These are phyloP conservation scores for Geotrypetes seraphini DNA, from an alignment of 2,797 vertebrate genomes.

Conservation along the genomic window DNA sequence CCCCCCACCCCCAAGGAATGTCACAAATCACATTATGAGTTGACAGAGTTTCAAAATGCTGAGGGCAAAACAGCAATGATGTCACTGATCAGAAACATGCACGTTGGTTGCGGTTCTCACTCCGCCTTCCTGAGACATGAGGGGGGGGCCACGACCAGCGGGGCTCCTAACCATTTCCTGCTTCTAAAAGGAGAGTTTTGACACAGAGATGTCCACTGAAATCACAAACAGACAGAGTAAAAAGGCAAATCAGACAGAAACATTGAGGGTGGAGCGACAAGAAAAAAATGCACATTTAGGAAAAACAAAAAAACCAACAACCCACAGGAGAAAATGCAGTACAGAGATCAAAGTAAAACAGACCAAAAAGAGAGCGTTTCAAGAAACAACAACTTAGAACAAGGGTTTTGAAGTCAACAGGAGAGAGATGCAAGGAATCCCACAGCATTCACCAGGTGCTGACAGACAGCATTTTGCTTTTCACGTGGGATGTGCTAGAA, in stretches of 20 bases:
- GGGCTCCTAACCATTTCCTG: conserved; percentile 78
- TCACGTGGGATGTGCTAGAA: too few species aligned
- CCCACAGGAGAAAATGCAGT: conserved; percentile 15
- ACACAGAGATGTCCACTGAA: conserved; percentile 89
- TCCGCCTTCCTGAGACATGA: conserved; percentile 64
- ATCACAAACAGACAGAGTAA: conserved; percentile 83
- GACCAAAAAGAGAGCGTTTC: too few species aligned
- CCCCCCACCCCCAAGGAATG: conserved; percentile 16
- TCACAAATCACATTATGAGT: conserved; percentile 26
- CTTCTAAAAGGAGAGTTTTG: conserved; percentile 81
- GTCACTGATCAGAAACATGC: conserved; percentile 67
- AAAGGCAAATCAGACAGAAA: conserved; percentile 41
- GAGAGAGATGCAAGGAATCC: too few species aligned
- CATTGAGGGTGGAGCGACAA: conserved; percentile 19
- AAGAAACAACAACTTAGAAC: too few species aligned
- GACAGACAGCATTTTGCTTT: too few species aligned
- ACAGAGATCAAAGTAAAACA: neutral
- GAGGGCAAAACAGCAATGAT: too few species aligned
- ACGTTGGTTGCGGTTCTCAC: conserved; percentile 71
- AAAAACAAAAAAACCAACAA: conserved; percentile 12
- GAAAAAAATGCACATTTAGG: conserved; percentile 34
- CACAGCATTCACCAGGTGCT: too few species aligned
- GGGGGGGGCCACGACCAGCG: conserved; percentile 73
- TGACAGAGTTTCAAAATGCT: conserved; percentile 26
- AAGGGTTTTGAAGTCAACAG: too few species aligned